phyloP scores from a whole-genome alignment of 1,140 invertebrate genomes.

The Drosophila nigrodunni region DNA sequence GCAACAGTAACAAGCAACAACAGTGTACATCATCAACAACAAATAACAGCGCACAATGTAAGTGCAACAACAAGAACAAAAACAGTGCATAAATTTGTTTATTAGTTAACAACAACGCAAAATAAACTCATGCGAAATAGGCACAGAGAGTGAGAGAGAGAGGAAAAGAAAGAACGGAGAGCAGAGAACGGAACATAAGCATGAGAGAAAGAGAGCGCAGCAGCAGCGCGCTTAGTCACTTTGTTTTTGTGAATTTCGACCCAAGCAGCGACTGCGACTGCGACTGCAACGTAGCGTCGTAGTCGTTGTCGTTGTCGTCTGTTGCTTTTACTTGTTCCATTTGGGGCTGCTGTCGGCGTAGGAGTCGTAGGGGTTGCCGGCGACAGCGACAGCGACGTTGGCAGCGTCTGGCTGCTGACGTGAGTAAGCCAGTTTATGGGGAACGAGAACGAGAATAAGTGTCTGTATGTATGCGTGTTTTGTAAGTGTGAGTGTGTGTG shows the following conservation, averaged over 20 bases:
- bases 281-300: slow-evolving; percentile 14
- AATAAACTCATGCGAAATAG: slow-evolving; percentile 50
- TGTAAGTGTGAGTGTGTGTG: slow-evolving; percentile 37
- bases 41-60: slow-evolving; percentile 60
- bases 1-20: slow-evolving; percentile 21
- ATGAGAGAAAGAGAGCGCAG: slow-evolving; percentile 23
- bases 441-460: slow-evolving; percentile 46
- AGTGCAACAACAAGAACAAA: slow-evolving; percentile 48
- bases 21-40: slow-evolving; percentile 37
- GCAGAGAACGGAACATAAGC: neutral
- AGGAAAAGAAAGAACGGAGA: neutral
- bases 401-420: slow-evolving; percentile 73
- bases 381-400: slow-evolving; percentile 70
- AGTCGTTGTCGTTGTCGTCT: slow-evolving; percentile 18
- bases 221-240: slow-evolving; percentile 67
- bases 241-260: slow-evolving; percentile 81
- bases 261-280: slow-evolving; percentile 55
- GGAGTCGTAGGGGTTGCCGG: slow-evolving; percentile 77
- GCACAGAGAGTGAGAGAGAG: slow-evolving; percentile 10
- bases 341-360: slow-evolving; percentile 45
- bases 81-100: slow-evolving; percentile 39
- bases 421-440: slow-evolving; percentile 59
- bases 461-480: slow-evolving; percentile 20
- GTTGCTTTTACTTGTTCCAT: slow-evolving; percentile 36
- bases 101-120: slow-evolving; percentile 63